Conservation (phyloP, 2,888 invertebrate genomes). For the Calameuta filiformis region DNA sequence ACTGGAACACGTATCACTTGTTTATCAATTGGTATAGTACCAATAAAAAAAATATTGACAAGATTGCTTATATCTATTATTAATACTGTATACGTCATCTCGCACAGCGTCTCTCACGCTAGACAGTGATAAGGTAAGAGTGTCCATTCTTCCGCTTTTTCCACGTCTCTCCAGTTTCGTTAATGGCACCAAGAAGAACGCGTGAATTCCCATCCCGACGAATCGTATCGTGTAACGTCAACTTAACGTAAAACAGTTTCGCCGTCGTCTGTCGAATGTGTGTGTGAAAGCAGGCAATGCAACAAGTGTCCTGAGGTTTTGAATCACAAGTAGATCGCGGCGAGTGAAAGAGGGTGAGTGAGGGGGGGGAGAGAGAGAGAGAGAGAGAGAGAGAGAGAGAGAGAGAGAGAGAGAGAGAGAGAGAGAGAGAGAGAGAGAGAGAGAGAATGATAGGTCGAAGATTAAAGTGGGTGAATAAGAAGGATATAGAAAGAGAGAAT, state of each 20-base stretch:
- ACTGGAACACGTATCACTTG: neutral
- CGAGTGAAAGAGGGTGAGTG: constrained; percentile 40
- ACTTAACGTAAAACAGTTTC: constrained; percentile 54
- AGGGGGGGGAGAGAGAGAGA: constrained; percentile 23
- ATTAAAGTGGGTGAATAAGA: constrained; percentile 21
- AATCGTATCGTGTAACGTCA: constrained; percentile 34
- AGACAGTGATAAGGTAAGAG: neutral
- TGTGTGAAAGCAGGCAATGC: constrained; percentile 59
- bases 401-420: constrained; percentile 8
- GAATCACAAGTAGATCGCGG: constrained; percentile 66
- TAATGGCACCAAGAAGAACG: neutral
- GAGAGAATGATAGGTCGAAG: constrained; percentile 11
- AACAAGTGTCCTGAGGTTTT: constrained; percentile 67
- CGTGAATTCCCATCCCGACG: neutral
- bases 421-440: constrained; percentile 21
- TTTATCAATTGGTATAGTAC: neutral
- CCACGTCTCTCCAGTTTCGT: neutral
- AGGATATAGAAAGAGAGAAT: constrained; percentile 39
- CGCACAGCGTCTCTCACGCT: neutral
- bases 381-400: constrained; percentile 25
- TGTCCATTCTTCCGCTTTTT: neutral
- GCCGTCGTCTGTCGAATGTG: constrained; percentile 33
- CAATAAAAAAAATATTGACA: neutral
- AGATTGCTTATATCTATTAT: neutral
- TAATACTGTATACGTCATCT: neutral